phyloP scores from a whole-genome alignment of 2,888 invertebrate genomes.

The Linyphia triangularis region DNA sequence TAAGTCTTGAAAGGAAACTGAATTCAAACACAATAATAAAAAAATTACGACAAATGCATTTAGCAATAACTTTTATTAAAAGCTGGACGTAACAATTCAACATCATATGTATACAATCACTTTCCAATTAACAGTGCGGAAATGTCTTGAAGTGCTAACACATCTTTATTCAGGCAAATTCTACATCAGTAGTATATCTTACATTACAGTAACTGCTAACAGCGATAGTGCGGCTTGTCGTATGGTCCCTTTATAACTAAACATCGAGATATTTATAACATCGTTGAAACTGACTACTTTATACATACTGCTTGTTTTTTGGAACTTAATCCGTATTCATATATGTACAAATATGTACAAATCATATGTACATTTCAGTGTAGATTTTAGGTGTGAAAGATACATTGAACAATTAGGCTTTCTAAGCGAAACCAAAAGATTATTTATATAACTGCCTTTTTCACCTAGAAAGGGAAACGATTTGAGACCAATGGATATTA shows the following conservation, averaged over 20 bases:
- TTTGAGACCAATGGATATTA: no score
- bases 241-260: slow-evolving; percentile 53
- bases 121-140: slow-evolving; percentile 31
- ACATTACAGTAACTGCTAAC: slow-evolving; percentile 21
- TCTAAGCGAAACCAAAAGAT: no score
- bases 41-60: background rate
- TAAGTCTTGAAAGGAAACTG: no score
- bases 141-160: slow-evolving; percentile 46
- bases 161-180: slow-evolving; percentile 26
- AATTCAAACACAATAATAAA: background rate
- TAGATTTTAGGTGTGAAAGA: background rate
- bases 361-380: slow-evolving; percentile 24
- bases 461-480: no score
- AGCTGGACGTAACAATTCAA: slow-evolving; percentile 61
- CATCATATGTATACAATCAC: slow-evolving; percentile 52
- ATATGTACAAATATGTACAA: slow-evolving; percentile 53
- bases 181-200: slow-evolving; percentile 16
- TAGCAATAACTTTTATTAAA: slow-evolving; percentile 59
- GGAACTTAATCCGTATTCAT: slow-evolving; percentile 26
- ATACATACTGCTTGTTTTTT: background rate
- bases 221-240: slow-evolving; percentile 13
- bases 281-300: slow-evolving; percentile 29
- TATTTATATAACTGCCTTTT: no score
- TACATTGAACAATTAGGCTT: background rate
- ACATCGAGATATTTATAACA: slow-evolving; percentile 51